Evolutionary conservation across 2,113 vertebrate genomes (phyloP).

Genomic region (Nansenia antarctica): DNA sequence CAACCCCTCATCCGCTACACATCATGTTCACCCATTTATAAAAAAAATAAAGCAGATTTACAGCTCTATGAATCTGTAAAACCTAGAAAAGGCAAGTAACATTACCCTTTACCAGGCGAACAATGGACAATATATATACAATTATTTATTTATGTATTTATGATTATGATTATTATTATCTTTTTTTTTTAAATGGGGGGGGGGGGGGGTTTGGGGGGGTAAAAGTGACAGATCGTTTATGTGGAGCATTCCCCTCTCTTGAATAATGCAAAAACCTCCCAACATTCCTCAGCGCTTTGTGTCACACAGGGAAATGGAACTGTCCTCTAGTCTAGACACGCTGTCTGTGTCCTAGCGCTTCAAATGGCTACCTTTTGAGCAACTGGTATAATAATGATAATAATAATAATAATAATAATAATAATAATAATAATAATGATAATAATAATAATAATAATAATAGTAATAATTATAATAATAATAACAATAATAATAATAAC

Average conservation of each 20-base stretch:
- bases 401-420: neutral
- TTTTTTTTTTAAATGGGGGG: too few species aligned
- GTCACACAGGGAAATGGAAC: neutral
- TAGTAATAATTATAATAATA: conserved; percentile 5
- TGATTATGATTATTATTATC: too few species aligned
- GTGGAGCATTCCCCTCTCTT: too few species aligned
- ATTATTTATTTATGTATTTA: too few species aligned
- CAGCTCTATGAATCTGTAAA: neutral
- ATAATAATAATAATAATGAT: conserved; percentile 1
- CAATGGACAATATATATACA: too few species aligned
- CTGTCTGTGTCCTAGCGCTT: neutral
- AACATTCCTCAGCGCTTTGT: neutral
- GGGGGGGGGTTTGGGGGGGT: too few species aligned
- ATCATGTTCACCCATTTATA: neutral
- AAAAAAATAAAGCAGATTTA: neutral
- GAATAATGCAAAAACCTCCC: too few species aligned
- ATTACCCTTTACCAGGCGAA: neutral
- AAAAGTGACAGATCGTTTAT: too few species aligned
- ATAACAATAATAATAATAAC: neutral
- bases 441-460: conserved; percentile 19
- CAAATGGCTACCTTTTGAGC: neutral
- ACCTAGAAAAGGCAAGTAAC: too few species aligned
- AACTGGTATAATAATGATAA: neutral
- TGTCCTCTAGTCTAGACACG: neutral
- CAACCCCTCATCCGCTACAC: conserved; percentile 72